Evolutionary conservation across 2,888 invertebrate species (phyloP).

Genomic region (Sisyra nigra): DNA sequence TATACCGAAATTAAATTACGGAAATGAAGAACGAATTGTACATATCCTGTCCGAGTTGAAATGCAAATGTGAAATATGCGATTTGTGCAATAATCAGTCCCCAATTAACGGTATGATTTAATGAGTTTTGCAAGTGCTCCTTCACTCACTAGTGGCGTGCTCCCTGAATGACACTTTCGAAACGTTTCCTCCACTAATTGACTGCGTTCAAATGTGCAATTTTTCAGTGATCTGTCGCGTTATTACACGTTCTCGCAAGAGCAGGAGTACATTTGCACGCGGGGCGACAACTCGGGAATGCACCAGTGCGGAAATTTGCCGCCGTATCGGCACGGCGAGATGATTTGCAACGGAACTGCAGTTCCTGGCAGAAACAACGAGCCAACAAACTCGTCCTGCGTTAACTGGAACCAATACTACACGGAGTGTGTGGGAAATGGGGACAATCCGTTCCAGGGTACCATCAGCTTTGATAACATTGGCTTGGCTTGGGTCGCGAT

Average conservation of each 20-base stretch:
- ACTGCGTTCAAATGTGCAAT: too few species aligned
- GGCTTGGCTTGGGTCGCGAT: slow-evolving; percentile 99
- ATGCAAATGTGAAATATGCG: too few species aligned
- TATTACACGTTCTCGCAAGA: slow-evolving; percentile 80
- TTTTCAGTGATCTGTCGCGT: slow-evolving; percentile 45
- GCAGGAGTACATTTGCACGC: slow-evolving; percentile 94
- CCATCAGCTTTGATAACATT: slow-evolving; percentile 99
- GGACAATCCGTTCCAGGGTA: slow-evolving; percentile 95
- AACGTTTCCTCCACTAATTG: too few species aligned
- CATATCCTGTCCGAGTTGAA: too few species aligned
- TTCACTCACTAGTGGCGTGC: too few species aligned
- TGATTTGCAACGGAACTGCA: slow-evolving; percentile 63
- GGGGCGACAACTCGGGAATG: slow-evolving; percentile 88
- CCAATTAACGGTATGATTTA: too few species aligned
- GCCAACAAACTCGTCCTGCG: slow-evolving; percentile 63
- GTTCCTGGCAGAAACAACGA: slow-evolving; percentile 38
- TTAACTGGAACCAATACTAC: slow-evolving; percentile 99
- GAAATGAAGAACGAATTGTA: too few species aligned
- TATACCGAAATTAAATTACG: too few species aligned
- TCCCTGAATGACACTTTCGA: too few species aligned
- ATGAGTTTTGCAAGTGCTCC: too few species aligned
- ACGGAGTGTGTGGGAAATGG: slow-evolving; percentile 85
- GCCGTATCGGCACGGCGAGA: slow-evolving; percentile 53
- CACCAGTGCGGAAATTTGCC: slow-evolving; percentile 77
- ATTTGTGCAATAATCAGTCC: too few species aligned